Base-by-base conservation (phyloP, 2,113 vertebrate species). In the Ciconia maguari region DNA sequence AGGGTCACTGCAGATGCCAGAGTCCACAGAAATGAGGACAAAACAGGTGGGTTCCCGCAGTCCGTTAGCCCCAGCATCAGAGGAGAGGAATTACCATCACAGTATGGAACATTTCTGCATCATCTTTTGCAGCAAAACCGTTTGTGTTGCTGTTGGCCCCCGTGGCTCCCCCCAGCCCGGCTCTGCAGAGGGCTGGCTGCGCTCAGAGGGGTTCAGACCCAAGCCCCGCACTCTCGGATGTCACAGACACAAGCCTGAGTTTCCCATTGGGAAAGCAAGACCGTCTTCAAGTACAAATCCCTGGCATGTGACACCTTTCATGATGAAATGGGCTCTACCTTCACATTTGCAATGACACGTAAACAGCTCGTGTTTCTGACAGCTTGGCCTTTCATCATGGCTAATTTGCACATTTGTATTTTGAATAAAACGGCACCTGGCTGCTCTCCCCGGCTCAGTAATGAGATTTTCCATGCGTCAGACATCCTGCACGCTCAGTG, bases 121-220 rank as follows among this genome's bases (percentile, higher is more conserved):
- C 19, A 2, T 5, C 13, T 42, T 17, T 24, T 34, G 55, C 71
- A n/a, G 57, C 64, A 58, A 6, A 70, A 4, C 72, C 17, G 1
- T 16, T 20, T 3, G 21, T 21, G 78, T 3, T 32, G 52, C 5
- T 19, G 44, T 7, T 4, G 60, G 52, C 36, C 36, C 14, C 77
- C 0, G 5, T 1, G 32, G 60, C 57, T 20, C 25, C 14, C 0
- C 29, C 24, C 42, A 17, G 24, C 27, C n/a, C 5, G 0, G 62
- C n/a, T 18, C n/a, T 21, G 42, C 44, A 16, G 25, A 10, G 34
- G 64, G 36, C 62, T n/a, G 42, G 14, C 30, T 10, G 12, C 0
- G 0, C 16, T 4, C 5, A 3, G 20, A 30, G 38, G 34, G 34
- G 41, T 7, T 58, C 41, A 4, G 27, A 14, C 6, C 32, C 55